Conservation (phyloP, 2,113 vertebrate genomes). For the Glareola pratincola region DNA sequence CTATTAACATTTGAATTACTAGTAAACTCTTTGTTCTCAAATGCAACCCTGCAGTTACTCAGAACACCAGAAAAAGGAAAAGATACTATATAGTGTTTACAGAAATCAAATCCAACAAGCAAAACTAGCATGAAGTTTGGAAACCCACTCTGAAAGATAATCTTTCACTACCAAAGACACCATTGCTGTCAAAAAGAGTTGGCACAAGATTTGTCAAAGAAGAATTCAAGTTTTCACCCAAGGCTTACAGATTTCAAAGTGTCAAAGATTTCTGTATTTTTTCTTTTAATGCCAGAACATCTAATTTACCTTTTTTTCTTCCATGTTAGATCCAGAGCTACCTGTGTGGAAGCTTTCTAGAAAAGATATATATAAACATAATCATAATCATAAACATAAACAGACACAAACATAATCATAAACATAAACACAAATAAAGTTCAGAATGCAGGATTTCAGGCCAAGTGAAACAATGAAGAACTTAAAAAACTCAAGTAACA, state of each 20-base stretch:
- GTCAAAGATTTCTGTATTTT: not conserved
- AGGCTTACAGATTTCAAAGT: not conserved
- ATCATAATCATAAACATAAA: too few species aligned
- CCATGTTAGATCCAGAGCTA: not conserved
- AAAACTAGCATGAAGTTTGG: not conserved
- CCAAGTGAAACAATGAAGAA: not conserved
- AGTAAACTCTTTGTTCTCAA: not conserved
- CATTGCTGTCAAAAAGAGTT: not conserved
- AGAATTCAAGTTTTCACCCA: not conserved
- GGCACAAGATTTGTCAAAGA: not conserved
- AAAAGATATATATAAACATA: not conserved
- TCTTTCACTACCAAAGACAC: not conserved
- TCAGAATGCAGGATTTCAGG: not conserved
- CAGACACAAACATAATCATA: too few species aligned
- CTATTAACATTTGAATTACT: not conserved
- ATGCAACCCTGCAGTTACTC: not conserved
- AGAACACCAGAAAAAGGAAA: not conserved
- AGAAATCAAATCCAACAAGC: not conserved
- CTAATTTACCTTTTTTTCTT: not conserved
- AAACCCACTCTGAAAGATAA: not conserved
- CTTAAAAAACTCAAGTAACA: not conserved
- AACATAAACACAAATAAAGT: not conserved
- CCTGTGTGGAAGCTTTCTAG: not conserved
- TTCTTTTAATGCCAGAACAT: not conserved
- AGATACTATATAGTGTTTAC: not conserved